A percentile compares a stretch with the other conserved stretches of the same genome.
Evolutionary conservation across 1,140 invertebrate genomes (phyloP).

Genomic region (Euwallacea fornicatus): DNA sequence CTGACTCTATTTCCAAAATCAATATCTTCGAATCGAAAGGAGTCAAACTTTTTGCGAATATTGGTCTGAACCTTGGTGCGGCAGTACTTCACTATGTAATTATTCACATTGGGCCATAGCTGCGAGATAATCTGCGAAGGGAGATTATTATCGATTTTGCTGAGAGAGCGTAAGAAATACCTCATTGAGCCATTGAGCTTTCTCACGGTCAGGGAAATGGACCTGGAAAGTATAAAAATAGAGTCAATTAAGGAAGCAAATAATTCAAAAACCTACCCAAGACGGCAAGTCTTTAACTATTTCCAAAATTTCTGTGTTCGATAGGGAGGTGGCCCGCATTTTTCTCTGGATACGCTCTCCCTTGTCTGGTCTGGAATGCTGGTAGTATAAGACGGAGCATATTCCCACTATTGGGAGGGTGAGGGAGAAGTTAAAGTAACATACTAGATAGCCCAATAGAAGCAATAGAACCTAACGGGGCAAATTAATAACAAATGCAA

Average conservation of each 20-base stretch:
- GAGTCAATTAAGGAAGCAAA: slow-evolving; percentile 9
- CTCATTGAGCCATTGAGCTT: slow-evolving; percentile 92
- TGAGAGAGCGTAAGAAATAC: slow-evolving; percentile 58
- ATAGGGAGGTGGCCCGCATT: slow-evolving; percentile 31
- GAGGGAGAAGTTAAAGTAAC: slow-evolving; percentile 37
- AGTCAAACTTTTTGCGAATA: slow-evolving; percentile 77
- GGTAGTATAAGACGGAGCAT: slow-evolving; percentile 37
- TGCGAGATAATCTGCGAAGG: slow-evolving; percentile 75
- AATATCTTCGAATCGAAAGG: slow-evolving; percentile 89
- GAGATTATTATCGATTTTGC: not conserved
- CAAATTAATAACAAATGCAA: not conserved
- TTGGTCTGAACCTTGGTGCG: slow-evolving; percentile 81
- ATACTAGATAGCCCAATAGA: slow-evolving; percentile 40
- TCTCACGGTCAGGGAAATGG: slow-evolving; percentile 90
- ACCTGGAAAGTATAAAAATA: slow-evolving; percentile 59
- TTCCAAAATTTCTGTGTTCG: slow-evolving; percentile 36
- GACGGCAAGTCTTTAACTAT: slow-evolving; percentile 42
- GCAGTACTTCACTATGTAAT: slow-evolving; percentile 77
- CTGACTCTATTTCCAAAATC: slow-evolving; percentile 85
- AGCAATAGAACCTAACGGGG: slow-evolving; percentile 34
- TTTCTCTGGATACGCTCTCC: slow-evolving; percentile 38
- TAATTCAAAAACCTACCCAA: slow-evolving; percentile 38
- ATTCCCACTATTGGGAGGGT: slow-evolving; percentile 36
- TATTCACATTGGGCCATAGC: slow-evolving; percentile 92
- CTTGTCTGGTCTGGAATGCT: slow-evolving; percentile 35